Base-by-base conservation (phyloP, 2,797 vertebrate genomes). In the Lepilemur ruficaudatus region DNA sequence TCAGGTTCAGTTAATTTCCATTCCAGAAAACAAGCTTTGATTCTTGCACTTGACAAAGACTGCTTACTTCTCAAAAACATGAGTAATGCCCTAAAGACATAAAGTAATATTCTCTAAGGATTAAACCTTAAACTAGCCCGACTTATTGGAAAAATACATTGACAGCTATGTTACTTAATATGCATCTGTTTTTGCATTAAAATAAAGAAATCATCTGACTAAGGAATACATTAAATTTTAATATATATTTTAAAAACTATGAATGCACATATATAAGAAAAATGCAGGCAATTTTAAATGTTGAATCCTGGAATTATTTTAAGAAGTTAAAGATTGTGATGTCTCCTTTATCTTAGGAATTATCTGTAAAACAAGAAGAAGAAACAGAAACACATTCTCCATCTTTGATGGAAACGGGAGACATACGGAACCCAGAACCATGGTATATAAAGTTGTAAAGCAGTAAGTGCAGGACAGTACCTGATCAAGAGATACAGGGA, bases 41-140 rank as follows among this genome's bases (percentile, higher is more conserved):
- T 94, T 96, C 87, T 81, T 97, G 57, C 84, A 96, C 82, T 97
- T 28, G 1, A 63, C 96, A 92, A 78, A 96, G 90, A 92, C n/a
- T 96, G 79, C 97, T 97, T 96, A 86, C 94, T 97, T 97, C 76
- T 97, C 70, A 95, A 97, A 98, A 98, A 94, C 79, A n/a, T 91
- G 97, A 97, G 94, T 70, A 91, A 32, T 95, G 88, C 89, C 91
- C 96, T 22, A 55, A 79, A 97, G 92, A 89, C 43, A 97, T 9
- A 86, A 97, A 97, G 69, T 75, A 96, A 95, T 18, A 57, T 5
- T 57, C 32, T 80, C 84, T 28, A 48, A 96, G 13, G 4, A 65
- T 43, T 69, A 88, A 96, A 30, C 86, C 95, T 96, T 94, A 91
- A 95, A 72, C 73, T 55, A 93, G 69, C 5, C 83, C 94, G 59